These are phyloP conservation scores for Scaptomyza flava DNA, from an alignment of 2,888 invertebrate species.

Conservation along the genomic window DNA sequence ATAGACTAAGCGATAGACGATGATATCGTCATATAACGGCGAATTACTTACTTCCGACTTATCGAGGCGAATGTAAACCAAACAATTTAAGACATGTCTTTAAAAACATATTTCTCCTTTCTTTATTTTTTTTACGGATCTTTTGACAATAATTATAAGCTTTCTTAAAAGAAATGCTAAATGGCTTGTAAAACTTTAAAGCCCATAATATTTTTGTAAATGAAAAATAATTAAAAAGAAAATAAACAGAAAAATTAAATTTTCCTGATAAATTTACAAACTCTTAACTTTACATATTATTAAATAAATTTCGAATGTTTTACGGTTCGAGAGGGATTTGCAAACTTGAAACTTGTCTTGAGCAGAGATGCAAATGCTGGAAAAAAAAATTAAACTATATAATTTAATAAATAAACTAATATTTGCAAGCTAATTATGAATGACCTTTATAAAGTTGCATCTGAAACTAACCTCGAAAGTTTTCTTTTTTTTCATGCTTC, in stretches of 20 bases:
- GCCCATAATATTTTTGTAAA: background rate
- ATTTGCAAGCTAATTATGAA: background rate
- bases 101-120: background rate
- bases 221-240: background rate
- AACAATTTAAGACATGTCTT: background rate
- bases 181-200: background rate
- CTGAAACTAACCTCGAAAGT: slow-evolving; percentile 38
- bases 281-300: no score
- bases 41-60: slow-evolving; percentile 2
- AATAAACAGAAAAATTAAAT: background rate
- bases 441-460: slow-evolving; percentile 12
- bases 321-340: no score
- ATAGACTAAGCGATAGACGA: background rate
- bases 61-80: background rate
- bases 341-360: no score
- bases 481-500: slow-evolving; percentile 8
- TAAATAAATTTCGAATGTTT: no score
- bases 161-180: background rate
- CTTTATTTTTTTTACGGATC: no score
- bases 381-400: no score
- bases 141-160: background rate
- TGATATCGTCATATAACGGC: slow-evolving; percentile 10
- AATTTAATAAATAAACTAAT: background rate
- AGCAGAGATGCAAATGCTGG: no score
- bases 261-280: background rate